A percentile compares a stretch with the other conserved stretches of the same genome.
Evolutionary conservation across 2,797 vertebrate species (phyloP).

Genomic region (Pseudomugil gertrudae): DNA sequence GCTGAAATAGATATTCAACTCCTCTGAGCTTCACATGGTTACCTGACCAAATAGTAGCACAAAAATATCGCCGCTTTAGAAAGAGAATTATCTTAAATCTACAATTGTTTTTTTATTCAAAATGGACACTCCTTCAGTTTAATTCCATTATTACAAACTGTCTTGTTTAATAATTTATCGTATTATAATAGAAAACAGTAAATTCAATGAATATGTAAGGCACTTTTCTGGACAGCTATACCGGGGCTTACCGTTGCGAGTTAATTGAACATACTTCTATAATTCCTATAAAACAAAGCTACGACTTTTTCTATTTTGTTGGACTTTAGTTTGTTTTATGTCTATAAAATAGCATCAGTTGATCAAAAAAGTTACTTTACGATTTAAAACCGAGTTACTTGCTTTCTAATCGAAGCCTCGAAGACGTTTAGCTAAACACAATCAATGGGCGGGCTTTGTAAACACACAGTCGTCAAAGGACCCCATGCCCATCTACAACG

Average conservation of each 20-base stretch:
- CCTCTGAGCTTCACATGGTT: too few species aligned
- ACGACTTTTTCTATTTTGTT: neutral
- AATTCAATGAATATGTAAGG: conserved; percentile 11
- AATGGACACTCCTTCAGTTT: too few species aligned
- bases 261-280: neutral
- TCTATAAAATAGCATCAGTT: too few species aligned
- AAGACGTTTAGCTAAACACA: neutral
- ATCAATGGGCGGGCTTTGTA: neutral
- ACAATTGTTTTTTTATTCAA: neutral
- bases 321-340: rapidly evolving
- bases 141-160: rapidly evolving
- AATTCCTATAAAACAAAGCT: rapidly evolving
- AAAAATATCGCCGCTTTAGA: conserved; percentile 38
- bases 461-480: conserved; percentile 41
- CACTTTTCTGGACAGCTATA: conserved; percentile 34
- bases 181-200: neutral
- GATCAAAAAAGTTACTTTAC: too few species aligned
- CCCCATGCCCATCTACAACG: conserved; percentile 41
- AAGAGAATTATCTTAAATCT: neutral
- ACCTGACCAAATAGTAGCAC: neutral
- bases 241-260: neutral
- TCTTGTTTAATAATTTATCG: neutral
- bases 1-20: too few species aligned
- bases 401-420: conserved; percentile 5
- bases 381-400: too few species aligned